phyloP scores from a whole-genome alignment of 2,113 vertebrate species.

The Cyanoliseus patagonus region DNA sequence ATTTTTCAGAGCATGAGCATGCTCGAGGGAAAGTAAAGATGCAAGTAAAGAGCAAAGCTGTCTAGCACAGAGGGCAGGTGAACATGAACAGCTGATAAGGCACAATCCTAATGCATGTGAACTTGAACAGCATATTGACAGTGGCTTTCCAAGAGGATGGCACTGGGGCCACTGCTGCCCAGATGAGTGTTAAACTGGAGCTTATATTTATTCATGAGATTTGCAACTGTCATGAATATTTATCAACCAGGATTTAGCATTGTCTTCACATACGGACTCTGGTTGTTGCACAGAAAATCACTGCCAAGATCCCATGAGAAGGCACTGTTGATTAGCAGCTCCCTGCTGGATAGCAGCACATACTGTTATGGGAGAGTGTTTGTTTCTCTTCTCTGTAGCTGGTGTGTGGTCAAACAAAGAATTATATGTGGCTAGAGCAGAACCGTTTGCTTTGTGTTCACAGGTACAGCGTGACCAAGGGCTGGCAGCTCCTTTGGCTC shows the following conservation, averaged over 20 bases:
- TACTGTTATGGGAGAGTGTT: neutral
- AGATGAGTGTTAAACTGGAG: neutral
- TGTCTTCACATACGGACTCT: neutral
- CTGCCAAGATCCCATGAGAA: neutral
- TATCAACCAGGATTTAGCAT: neutral
- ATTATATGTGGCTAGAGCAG: neutral
- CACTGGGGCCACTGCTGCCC: neutral
- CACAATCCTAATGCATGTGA: neutral
- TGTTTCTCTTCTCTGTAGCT: neutral
- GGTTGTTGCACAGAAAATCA: neutral
- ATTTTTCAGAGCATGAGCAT: neutral
- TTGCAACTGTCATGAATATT: neutral
- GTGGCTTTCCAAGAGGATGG: neutral
- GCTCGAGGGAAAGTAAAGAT: neutral
- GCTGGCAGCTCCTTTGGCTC: conserved; percentile 97
- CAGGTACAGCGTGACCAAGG: conserved; percentile 88
- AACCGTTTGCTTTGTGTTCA: neutral
- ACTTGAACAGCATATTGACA: neutral
- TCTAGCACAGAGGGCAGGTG: neutral
- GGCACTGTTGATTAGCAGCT: neutral
- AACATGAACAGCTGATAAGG: neutral
- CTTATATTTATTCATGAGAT: neutral
- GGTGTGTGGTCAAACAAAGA: neutral
- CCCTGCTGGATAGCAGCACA: neutral
- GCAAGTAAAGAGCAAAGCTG: neutral